Base-by-base conservation (phyloP, 92 coral and sea anemone genomes). In the Pocillopora meandrina region DNA sequence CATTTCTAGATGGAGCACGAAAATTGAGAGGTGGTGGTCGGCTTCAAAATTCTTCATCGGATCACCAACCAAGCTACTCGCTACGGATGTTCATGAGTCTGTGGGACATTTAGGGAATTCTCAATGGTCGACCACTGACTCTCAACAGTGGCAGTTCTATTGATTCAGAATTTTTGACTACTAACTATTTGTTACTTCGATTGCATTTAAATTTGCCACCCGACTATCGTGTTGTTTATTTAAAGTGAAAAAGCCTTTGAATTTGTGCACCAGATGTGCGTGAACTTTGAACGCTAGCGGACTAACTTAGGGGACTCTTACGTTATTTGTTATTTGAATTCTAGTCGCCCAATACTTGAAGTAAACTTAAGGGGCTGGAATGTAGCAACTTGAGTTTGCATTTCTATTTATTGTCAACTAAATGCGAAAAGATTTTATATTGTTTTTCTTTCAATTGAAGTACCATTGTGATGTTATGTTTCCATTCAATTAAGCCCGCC, bases 11-110 rank as follows among this genome's bases (percentile, higher is more conserved):
- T 18, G 55, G 77, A 49, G 49, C 66, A 0, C 84, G 91, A 9
- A 11, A 70, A 31, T 33, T 88, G 23, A 0, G 91, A 71, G 88
- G 83, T 62, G 88, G 88, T 26, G 91, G 88, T 21, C 75, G 85
- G 71, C 88, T 88, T n/a, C 55, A 65, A 74, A 26, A 26, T 26
- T 26, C 31, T 26, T 26, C 31, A 0, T 26, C 31, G 31, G 31
- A 0, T 26, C 1, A 26, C 31, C 0, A 26, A 26, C 31, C 31
- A 26, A 61, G 19, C 57, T 89, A 71, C 64, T 89, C 10, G 72
- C 84, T 55, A 72, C 47, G 36, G 56, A 71, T 18, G 58, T 47
- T 26, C 89, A 89, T 36, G 20, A 89, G 72, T 69, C 77, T 13
- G 79, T 64, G 34, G 89, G 89, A 10, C 91, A 88, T 86, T 13